Conservation (phyloP, 2,797 vertebrate genomes). For the Eulemur albifrons region DNA sequence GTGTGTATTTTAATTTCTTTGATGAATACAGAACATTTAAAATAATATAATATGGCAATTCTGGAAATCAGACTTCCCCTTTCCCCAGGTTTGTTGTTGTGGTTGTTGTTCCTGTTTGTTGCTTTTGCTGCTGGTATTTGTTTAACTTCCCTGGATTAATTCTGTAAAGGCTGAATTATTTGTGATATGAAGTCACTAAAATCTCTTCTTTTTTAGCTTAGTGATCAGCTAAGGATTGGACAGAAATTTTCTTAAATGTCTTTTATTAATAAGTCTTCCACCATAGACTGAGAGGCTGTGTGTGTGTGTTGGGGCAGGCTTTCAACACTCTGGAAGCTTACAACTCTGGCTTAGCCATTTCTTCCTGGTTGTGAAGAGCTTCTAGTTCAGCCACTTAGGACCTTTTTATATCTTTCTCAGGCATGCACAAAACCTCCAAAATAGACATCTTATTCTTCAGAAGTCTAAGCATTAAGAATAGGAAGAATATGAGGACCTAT, state of each 20-base stretch:
- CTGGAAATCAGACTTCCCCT: neutral
- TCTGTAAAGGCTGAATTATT: neutral
- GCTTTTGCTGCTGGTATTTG: neutral
- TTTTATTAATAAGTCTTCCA: neutral
- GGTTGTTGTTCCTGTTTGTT: neutral
- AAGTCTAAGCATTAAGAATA: too few species aligned
- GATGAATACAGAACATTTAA: neutral
- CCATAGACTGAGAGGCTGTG: neutral
- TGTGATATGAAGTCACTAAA: neutral
- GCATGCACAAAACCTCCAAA: neutral
- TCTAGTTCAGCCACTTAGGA: neutral
- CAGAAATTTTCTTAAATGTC: neutral
- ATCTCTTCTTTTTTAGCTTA: neutral
- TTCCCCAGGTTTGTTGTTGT: neutral
- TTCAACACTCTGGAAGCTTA: neutral
- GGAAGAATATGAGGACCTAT: too few species aligned
- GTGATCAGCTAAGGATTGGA: neutral
- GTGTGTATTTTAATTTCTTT: neutral
- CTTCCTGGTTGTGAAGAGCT: neutral
- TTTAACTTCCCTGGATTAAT: neutral
- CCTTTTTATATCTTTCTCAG: neutral
- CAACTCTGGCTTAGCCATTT: neutral
- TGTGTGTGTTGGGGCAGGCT: neutral
- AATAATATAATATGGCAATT: constrained; percentile 22
- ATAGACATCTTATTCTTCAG: too few species aligned